Conservation (phyloP, 1,140 invertebrate species). For the Pseudobourletiella spinata region DNA sequence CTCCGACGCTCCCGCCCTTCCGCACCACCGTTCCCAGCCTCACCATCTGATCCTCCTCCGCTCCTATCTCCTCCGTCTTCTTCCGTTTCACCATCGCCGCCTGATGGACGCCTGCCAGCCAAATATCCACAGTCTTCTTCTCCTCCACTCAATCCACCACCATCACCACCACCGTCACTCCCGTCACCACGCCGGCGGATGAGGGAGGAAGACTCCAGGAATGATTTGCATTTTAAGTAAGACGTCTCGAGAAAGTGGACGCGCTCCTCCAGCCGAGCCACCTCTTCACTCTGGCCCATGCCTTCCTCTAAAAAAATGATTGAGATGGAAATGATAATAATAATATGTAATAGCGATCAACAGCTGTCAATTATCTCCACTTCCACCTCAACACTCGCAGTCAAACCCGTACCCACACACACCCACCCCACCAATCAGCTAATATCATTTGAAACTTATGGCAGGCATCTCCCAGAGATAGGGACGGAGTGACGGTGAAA, state of each 20-base stretch:
- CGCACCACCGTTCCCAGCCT: background rate
- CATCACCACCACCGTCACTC: background rate
- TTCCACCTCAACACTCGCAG: no score
- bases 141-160: background rate
- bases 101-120: background rate
- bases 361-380: no score
- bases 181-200: background rate
- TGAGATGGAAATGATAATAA: no score
- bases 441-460: no score
- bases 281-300: conserved; percentile 27
- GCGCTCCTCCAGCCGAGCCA: conserved; percentile 20
- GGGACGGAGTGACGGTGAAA: no score
- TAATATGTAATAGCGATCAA: no score
- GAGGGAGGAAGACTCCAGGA: conserved; percentile 9
- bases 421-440: no score
- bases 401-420: no score
- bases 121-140: conserved; percentile 12
- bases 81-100: background rate
- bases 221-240: conserved; percentile 29
- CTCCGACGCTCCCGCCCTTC: background rate
- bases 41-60: background rate
- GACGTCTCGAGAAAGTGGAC: conserved; percentile 20
- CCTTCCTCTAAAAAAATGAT: conserved; percentile 17
- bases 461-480: no score
- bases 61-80: background rate